A percentile compares a stretch with the other conserved stretches of the same genome.
Conservation (phyloP, 2,113 vertebrate genomes). For the Monopterus albus region DNA sequence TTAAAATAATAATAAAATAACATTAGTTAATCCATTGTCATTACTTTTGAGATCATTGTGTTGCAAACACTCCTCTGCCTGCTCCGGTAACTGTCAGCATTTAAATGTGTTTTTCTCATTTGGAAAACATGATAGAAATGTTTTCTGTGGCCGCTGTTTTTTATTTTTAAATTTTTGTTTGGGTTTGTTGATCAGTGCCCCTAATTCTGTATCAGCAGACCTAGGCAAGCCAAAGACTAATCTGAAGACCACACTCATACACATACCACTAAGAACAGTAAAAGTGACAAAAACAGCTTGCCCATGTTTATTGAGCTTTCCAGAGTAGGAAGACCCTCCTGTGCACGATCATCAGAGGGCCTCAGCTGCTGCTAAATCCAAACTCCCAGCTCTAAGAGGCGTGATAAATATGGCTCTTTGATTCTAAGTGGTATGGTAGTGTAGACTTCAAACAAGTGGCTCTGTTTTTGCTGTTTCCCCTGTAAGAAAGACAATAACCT, state of each 20-base stretch:
- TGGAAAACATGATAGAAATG: conserved; percentile 71
- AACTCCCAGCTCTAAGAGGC: conserved; percentile 21
- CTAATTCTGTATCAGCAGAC: conserved; percentile 69
- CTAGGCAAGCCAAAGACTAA: conserved; percentile 53
- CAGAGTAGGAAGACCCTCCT: conserved; percentile 16
- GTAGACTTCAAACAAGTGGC: conserved; percentile 57
- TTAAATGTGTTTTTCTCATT: conserved; percentile 59
- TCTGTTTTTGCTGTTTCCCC: conserved; percentile 50
- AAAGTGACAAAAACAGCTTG: not conserved
- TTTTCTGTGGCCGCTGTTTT: conserved; percentile 65
- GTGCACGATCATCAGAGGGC: conserved; percentile 5
- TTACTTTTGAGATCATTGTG: conserved; percentile 60
- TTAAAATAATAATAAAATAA: conserved; percentile 1
- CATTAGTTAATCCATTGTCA: conserved; percentile 13
- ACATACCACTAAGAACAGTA: conserved; percentile 61
- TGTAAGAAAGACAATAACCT: conserved; percentile 28
- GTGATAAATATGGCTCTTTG: conserved; percentile 50
- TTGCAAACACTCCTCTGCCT: conserved; percentile 59
- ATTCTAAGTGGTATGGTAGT: conserved; percentile 70
- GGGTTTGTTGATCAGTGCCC: conserved; percentile 74
- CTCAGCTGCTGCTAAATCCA: conserved; percentile 9
- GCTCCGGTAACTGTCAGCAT: conserved; percentile 48
- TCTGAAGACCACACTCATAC: conserved; percentile 64
- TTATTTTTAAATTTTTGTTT: conserved; percentile 57
- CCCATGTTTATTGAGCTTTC: conserved; percentile 61